phyloP scores from a whole-genome alignment of 2,113 vertebrate genomes.

The Pandion haliaetus region DNA sequence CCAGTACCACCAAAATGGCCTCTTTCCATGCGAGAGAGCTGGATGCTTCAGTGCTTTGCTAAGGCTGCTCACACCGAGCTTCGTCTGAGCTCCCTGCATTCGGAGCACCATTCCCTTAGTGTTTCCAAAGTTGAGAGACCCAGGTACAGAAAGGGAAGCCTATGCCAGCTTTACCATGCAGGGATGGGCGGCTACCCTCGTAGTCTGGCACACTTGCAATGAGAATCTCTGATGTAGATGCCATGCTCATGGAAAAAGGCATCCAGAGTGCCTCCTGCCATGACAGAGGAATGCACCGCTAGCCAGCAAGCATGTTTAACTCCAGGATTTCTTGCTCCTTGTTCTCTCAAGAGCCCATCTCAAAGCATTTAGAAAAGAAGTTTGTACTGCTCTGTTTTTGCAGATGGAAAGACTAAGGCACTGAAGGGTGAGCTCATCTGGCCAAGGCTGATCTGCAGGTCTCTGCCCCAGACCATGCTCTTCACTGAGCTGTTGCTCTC shows the following conservation, averaged over 20 bases:
- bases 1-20: rapidly evolving
- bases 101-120: not conserved
- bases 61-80: not conserved
- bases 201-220: not conserved
- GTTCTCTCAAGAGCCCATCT: not conserved
- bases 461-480: not conserved
- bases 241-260: not conserved
- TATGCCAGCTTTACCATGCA: rapidly evolving
- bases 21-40: not conserved
- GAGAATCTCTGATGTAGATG: not conserved
- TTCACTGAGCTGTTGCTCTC: not conserved
- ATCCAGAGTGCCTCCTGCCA: not conserved
- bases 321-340: not conserved
- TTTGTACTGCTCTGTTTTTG: not conserved
- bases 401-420: not conserved
- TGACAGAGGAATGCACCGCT: not conserved
- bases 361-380: not conserved
- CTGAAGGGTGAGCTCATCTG: not conserved
- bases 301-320: not conserved
- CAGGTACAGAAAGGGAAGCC: not conserved
- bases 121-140: not conserved
- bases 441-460: not conserved
- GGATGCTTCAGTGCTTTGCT: not conserved
- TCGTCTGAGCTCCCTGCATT: not conserved
- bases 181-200: not conserved